phyloP scores from a whole-genome alignment of 2,888 invertebrate species.

The Drosophila anomelani region DNA sequence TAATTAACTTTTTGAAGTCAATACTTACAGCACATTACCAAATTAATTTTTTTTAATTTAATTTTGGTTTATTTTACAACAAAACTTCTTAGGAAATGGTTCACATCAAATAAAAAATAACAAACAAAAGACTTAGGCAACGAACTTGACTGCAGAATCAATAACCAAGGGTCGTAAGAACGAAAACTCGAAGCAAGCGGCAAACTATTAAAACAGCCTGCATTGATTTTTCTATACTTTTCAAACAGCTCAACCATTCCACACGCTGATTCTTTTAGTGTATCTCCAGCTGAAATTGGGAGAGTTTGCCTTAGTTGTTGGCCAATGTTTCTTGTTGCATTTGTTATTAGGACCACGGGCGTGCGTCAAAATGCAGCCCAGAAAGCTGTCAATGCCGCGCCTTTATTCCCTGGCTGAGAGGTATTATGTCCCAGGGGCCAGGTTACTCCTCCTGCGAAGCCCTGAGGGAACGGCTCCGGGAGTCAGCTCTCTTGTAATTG shows the following conservation, averaged over 20 bases:
- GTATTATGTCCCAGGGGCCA: conserved; percentile 27
- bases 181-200: no score
- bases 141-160: conserved; percentile 5
- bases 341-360: conserved; percentile 40
- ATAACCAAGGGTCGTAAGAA: no score
- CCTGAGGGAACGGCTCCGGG: conserved; percentile 55
- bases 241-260: not conserved
- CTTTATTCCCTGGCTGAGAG: conserved; percentile 49
- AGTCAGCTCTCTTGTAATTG: conserved; percentile 76
- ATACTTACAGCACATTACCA: no score
- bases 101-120: no score
- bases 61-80: no score
- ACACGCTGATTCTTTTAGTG: not conserved
- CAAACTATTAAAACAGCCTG: not conserved
- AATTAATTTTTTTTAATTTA: no score
- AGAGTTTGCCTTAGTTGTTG: conserved; percentile 25
- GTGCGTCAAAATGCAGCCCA: conserved; percentile 75
- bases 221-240: not conserved
- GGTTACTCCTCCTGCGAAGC: conserved; percentile 30
- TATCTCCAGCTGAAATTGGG: conserved; percentile 17
- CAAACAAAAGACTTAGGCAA: conserved; percentile 51
- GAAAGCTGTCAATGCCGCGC: conserved; percentile 69
- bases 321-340: conserved; percentile 16
- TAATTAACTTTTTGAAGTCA: no score
- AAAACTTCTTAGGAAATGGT: no score